Base-by-base conservation (phyloP, 2,113 vertebrate species). In the Lagenorhynchus albirostris region DNA sequence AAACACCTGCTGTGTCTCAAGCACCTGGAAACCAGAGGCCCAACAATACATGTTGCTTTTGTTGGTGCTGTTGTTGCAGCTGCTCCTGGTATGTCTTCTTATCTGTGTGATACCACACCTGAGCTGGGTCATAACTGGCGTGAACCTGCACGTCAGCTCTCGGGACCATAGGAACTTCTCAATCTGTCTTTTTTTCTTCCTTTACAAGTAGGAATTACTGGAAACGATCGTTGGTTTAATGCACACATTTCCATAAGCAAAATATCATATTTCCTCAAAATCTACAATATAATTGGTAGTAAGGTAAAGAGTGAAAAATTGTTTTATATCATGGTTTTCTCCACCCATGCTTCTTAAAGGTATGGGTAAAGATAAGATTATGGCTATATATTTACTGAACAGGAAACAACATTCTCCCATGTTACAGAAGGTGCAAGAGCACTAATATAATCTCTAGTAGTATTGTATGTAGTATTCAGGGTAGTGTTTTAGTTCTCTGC, bases 11-110 rank as follows among this genome's bases (percentile, higher is more conserved):
- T 90, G 97, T 99, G 96, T 98, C 99, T 93, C 99, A 98, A 98
- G 98, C 98, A 31, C 98, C 99, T 62, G 98, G 98, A 97, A 98
- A 98, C 98, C 99, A 99, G 98, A 99, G 99, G 98, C 99, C 99
- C 98, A 99, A 99, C 98, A 99, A 99, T 98, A 99, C 99, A 2
- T 99, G 99, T 94, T 99, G 99, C 98, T 99, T 99, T 95, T 99
- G 99, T 94, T 99, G 99, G 99, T 99, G 99, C 98, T 99, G 99
- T 97, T 99, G 99, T 91, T 99, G 99, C 98, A 99, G 99, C 98
- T 99, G 99, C 96, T 99, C 99, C 98, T 99, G 99, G 99, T 99
- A 99, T 63, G 99, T 81, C 83, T 55, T 15, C 55, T 95, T 98
- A 92, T 96, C 89, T 93, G 47, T 96, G 79, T 87, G 77, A 36